Evolutionary conservation across 2,113 vertebrate genomes (phyloP).

Genomic region (Onychorhynchus coronatus): DNA sequence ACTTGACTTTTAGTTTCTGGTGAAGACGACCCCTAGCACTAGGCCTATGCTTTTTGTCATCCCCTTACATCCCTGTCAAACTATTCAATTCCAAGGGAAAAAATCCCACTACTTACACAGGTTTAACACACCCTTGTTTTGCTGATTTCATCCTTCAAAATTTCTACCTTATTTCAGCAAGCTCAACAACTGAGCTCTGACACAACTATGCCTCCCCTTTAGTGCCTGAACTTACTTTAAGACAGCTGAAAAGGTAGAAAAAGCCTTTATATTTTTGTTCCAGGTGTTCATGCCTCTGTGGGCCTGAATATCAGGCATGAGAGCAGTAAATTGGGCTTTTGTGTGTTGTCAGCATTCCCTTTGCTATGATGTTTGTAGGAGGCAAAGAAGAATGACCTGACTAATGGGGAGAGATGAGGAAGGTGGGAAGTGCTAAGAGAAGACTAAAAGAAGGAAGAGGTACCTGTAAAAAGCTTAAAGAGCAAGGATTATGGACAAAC

Average conservation of each 20-base stretch:
- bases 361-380: not conserved
- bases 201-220: not conserved
- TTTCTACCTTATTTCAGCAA: not conserved
- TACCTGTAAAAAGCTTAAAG: not conserved
- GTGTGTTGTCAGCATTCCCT: not conserved
- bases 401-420: not conserved
- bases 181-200: not conserved
- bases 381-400: not conserved
- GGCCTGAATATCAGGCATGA: not conserved
- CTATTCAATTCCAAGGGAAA: not conserved
- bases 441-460: not conserved
- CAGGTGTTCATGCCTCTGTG: not conserved
- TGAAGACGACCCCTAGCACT: not conserved
- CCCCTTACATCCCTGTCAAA: not conserved
- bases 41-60: not conserved
- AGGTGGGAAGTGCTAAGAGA: not conserved
- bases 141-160: not conserved
- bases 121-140: not conserved
- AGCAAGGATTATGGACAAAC: not conserved
- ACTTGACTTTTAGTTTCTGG: not conserved
- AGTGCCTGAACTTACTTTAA: not conserved
- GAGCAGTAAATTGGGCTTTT: not conserved
- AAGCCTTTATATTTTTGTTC: not conserved
- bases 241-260: not conserved
- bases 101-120: not conserved